phyloP scores from a whole-genome alignment of 2,797 vertebrate genomes.

The Cheirogaleus major region DNA sequence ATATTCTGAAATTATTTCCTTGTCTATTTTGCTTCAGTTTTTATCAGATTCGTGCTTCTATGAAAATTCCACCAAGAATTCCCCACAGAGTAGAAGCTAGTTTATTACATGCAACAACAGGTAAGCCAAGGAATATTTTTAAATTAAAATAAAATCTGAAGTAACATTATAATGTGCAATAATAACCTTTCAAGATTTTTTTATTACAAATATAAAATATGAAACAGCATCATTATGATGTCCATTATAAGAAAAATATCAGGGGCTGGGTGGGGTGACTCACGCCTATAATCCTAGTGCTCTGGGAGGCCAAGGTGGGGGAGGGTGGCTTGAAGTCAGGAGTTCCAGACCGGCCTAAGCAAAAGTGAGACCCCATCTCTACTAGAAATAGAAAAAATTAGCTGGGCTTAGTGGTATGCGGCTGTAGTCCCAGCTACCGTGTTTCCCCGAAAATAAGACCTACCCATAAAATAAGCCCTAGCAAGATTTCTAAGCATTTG shows the following conservation, averaged over 20 bases:
- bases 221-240: constrained; percentile 1
- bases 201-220: background rate
- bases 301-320: too few relatives aligned
- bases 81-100: constrained; percentile 97
- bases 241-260: constrained; percentile 40
- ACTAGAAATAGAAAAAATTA: too few relatives aligned
- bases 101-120: constrained; percentile 91
- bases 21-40: constrained; percentile 88
- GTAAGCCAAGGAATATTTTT: constrained; percentile 85
- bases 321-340: too few relatives aligned
- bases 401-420: too few relatives aligned
- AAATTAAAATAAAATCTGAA: constrained; percentile 21
- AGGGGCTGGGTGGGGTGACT: too few relatives aligned
- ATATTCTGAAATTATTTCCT: constrained; percentile 53
- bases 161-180: constrained; percentile 3
- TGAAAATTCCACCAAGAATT: constrained; percentile 96
- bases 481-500: too few relatives aligned
- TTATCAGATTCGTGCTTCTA: constrained; percentile 95
- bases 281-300: too few relatives aligned
- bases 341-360: too few relatives aligned
- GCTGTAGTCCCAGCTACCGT: too few relatives aligned
- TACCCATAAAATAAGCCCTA: too few relatives aligned
- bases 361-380: too few relatives aligned
- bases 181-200: constrained; percentile 26
- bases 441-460: too few relatives aligned